phyloP scores from a whole-genome alignment of 2,888 invertebrate species.

The Diaperis boleti region DNA sequence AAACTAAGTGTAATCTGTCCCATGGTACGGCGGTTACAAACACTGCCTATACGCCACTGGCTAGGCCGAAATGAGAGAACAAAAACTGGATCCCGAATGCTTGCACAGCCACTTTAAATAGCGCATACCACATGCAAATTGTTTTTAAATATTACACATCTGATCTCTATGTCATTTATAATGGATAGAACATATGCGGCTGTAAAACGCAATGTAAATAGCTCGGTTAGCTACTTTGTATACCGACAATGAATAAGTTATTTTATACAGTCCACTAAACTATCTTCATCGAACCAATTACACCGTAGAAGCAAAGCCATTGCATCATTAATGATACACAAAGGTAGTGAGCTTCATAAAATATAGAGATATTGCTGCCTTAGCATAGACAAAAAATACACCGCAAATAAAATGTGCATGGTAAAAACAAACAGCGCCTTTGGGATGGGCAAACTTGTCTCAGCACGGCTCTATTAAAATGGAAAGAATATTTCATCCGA shows the following conservation, averaged over 20 bases:
- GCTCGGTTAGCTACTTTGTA: constrained; percentile 12
- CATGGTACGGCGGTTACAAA: too few species aligned
- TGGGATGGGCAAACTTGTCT: constrained; percentile 33
- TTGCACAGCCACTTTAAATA: constrained; percentile 3
- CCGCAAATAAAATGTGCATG: constrained; percentile 24
- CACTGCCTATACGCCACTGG: too few species aligned
- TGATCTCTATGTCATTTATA: constrained; percentile 18
- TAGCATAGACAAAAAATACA: constrained; percentile 21
- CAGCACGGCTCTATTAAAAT: constrained; percentile 31
- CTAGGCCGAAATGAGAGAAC: background rate
- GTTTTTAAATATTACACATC: constrained; percentile 28
- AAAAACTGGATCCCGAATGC: background rate
- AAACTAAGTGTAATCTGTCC: too few species aligned
- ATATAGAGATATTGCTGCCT: constrained; percentile 21
- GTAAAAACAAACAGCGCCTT: constrained; percentile 34
- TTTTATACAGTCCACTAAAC: constrained; percentile 23
- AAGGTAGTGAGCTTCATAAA: constrained; percentile 19
- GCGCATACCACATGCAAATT: constrained; percentile 30
- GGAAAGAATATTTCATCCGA: constrained; percentile 22
- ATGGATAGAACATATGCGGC: constrained; percentile 18
- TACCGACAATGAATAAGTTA: constrained; percentile 32
- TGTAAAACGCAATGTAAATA: constrained; percentile 21
- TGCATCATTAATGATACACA: constrained; percentile 29
- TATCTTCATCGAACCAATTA: constrained; percentile 28
- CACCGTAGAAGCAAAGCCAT: constrained; percentile 12